Evolutionary conservation across 2,888 invertebrate genomes (phyloP).

Genomic region (Coleophora flavipennella): DNA sequence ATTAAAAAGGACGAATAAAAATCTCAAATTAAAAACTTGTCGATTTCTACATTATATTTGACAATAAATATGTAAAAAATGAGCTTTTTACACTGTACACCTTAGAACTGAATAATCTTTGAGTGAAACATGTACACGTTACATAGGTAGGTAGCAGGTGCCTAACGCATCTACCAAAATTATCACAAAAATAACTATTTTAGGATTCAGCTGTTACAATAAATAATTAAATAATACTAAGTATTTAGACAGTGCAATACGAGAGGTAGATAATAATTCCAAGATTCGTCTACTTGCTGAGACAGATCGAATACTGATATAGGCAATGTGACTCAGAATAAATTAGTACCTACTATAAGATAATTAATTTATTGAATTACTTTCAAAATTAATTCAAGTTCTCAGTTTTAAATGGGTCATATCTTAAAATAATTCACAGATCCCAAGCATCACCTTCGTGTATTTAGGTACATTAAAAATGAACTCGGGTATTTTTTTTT

Average conservation of each 20-base stretch:
- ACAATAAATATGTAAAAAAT: conserved; percentile 66
- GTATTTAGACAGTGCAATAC: conserved; percentile 41
- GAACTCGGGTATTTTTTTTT: no score
- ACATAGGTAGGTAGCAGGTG: conserved; percentile 5
- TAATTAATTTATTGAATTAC: no score
- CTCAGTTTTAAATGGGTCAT: no score
- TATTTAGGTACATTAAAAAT: no score
- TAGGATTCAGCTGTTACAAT: conserved; percentile 48
- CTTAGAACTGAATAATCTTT: conserved; percentile 20
- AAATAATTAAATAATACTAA: conserved; percentile 45
- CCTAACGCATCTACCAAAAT: conserved; percentile 29
- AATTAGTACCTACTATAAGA: no score
- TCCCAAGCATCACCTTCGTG: no score
- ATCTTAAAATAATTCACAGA: no score
- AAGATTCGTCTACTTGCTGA: conserved; percentile 57
- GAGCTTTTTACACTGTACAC: conserved; percentile 63
- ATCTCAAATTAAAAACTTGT: no score
- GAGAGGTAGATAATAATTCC: conserved; percentile 65
- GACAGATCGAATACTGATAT: conserved; percentile 60
- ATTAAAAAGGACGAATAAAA: no score
- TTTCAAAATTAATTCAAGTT: no score
- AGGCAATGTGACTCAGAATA: conserved; percentile 50
- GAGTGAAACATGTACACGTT: conserved; percentile 18
- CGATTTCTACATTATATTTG: conserved; percentile 45
- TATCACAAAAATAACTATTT: conserved; percentile 52